Percentiles rank a stretch among this genome's conserved stretches.
These are phyloP conservation scores for Callimorpha dominula DNA, from an alignment of 2,888 invertebrate genomes.

Conservation along the genomic window DNA sequence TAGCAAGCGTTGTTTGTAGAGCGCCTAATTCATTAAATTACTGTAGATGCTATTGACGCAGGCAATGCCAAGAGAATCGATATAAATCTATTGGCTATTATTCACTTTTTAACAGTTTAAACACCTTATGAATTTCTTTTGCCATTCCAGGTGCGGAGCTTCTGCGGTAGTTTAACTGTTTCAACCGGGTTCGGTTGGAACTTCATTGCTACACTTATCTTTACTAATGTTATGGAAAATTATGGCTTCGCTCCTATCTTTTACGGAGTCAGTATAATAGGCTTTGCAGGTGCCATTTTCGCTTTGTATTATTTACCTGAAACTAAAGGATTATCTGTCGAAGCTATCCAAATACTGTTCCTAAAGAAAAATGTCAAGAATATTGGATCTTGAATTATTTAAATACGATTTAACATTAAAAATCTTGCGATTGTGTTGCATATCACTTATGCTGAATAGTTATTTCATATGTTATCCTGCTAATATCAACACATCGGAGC, in stretches of 20 bases:
- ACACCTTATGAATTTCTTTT: background rate
- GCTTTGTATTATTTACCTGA: slow-evolving; percentile 75
- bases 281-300: slow-evolving; percentile 71
- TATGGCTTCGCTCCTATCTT: slow-evolving; percentile 75
- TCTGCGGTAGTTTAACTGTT: slow-evolving; percentile 69
- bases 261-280: slow-evolving; percentile 71
- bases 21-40: no score
- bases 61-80: no score
- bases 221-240: slow-evolving; percentile 67
- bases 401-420: background rate
- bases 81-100: no score
- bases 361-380: slow-evolving; percentile 56
- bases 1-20: no score
- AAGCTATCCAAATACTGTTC: slow-evolving; percentile 71
- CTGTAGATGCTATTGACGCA: no score
- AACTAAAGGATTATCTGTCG: slow-evolving; percentile 77
- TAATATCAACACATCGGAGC: no score
- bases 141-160: slow-evolving; percentile 66
- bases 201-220: slow-evolving; percentile 73
- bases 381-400: background rate
- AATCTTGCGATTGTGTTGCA: background rate
- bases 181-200: slow-evolving; percentile 71
- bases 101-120: background rate
- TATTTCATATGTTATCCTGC: no score
- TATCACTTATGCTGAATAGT: background rate